These are phyloP conservation scores for Narcine bancroftii DNA, from an alignment of 2,113 vertebrate genomes.

Conservation along the genomic window DNA sequence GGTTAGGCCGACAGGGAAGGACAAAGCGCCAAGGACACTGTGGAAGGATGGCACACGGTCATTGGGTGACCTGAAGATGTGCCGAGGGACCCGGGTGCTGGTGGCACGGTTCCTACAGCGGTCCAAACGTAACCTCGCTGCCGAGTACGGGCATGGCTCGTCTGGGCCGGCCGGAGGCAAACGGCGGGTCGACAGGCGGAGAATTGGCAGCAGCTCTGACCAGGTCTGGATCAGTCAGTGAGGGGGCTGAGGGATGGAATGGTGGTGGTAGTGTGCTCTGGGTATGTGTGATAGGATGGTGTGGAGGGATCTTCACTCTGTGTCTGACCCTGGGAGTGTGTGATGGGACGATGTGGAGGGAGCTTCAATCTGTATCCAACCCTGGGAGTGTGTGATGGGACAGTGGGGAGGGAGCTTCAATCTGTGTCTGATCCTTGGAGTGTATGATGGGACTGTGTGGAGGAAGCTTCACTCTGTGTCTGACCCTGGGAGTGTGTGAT, in stretches of 20 bases:
- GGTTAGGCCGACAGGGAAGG: conserved; percentile 42
- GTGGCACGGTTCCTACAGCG: conserved; percentile 85
- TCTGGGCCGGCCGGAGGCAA: conserved; percentile 63
- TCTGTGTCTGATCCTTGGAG: too few relatives aligned
- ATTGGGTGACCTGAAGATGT: conserved; percentile 83
- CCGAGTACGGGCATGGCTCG: conserved; percentile 42
- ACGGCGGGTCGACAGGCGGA: conserved; percentile 49
- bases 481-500: too few relatives aligned
- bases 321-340: too few relatives aligned
- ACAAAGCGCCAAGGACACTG: conserved; percentile 45
- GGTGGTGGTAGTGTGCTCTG: too few relatives aligned
- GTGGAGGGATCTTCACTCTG: background rate
- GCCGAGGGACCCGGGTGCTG: conserved; percentile 62
- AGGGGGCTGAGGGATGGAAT: too few relatives aligned
- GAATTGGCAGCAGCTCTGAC: conserved; percentile 49
- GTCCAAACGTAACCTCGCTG: conserved; percentile 65
- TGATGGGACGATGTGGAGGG: too few relatives aligned
- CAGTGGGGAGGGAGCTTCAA: too few relatives aligned
- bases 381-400: too few relatives aligned
- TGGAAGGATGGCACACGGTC: conserved; percentile 73
- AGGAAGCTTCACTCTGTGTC: too few relatives aligned
- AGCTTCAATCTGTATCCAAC: too few relatives aligned
- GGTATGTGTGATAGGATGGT: background rate
- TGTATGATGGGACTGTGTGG: too few relatives aligned
- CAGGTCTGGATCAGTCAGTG: conserved; percentile 50